Percentiles rank a stretch among this genome's conserved stretches.
Evolutionary conservation across 2,888 invertebrate genomes (phyloP).

Genomic region (Hypsopygia costalis): DNA sequence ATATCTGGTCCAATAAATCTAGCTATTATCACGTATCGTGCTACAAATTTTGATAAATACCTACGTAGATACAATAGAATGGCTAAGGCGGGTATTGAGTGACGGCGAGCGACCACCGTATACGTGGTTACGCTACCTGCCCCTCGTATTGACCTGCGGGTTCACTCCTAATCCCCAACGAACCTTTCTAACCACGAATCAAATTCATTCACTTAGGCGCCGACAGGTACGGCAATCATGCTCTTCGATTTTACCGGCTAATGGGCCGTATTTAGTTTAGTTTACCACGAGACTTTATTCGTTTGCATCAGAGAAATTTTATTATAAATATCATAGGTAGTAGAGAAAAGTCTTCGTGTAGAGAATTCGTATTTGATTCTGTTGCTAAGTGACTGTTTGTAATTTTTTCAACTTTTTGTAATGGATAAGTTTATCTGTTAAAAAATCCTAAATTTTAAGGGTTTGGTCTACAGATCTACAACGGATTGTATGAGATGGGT

Average conservation of each 20-base stretch:
- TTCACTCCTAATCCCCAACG: slow-evolving; percentile 56
- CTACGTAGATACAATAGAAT: background rate
- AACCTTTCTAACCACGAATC: slow-evolving; percentile 57
- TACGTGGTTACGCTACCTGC: slow-evolving; percentile 56
- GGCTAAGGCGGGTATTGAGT: slow-evolving; percentile 31
- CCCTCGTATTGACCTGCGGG: slow-evolving; percentile 60
- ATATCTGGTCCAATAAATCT: background rate
- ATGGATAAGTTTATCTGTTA: too few species aligned
- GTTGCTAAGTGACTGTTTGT: too few species aligned
- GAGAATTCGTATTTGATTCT: too few species aligned
- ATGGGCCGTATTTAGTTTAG: background rate
- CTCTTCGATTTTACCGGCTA: slow-evolving; percentile 1
- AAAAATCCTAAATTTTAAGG: too few species aligned
- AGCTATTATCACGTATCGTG: background rate
- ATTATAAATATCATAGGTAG: too few species aligned
- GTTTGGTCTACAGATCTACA: too few species aligned
- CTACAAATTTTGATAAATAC: slow-evolving; percentile 5
- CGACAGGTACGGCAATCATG: slow-evolving; percentile 6
- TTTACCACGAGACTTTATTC: too few species aligned
- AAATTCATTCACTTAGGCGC: slow-evolving; percentile 46
- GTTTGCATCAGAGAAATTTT: too few species aligned
- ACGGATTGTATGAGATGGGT: too few species aligned
- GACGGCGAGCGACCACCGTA: slow-evolving; percentile 31
- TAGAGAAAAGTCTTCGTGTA: too few species aligned
- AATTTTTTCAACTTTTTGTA: too few species aligned